These are phyloP conservation scores for Turritopsis dohrnii DNA, from an alignment of 30 jellyfish, hydroid and myxozoan genomes.

Conservation along the genomic window DNA sequence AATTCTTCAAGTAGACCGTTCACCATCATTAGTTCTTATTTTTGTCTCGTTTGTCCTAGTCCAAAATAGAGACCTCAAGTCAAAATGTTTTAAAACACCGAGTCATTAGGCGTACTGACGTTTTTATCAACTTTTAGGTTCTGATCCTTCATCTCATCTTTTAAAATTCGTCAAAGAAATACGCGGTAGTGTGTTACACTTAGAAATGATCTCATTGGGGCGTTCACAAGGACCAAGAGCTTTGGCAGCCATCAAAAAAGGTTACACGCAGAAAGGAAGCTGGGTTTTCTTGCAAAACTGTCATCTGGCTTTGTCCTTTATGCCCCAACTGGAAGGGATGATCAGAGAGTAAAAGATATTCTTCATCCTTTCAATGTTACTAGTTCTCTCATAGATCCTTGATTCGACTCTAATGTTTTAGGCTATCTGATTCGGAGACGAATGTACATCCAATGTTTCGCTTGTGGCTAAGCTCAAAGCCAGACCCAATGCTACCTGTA, in stretches of 20 bases:
- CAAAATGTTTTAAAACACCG: too few relatives aligned
- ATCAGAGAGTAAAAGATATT: slow-evolving; percentile 42
- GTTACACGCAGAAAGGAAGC: slow-evolving; percentile 57
- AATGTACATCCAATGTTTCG: slow-evolving; percentile 73
- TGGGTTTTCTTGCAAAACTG: slow-evolving; percentile 88
- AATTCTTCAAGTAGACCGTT: too few relatives aligned
- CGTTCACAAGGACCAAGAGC: slow-evolving; percentile 81
- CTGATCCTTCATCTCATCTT: slow-evolving; percentile 70
- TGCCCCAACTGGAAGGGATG: slow-evolving; percentile 57
- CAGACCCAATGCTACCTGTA: slow-evolving; percentile 52
- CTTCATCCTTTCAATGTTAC: not conserved
- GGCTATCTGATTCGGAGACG: slow-evolving; percentile 52
- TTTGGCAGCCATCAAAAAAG: slow-evolving; percentile 46
- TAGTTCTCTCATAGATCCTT: not conserved
- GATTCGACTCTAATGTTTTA: slow-evolving; percentile 1
- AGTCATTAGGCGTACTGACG: not conserved
- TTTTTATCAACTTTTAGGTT: not conserved
- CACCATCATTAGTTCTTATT: too few relatives aligned
- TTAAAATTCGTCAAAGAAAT: slow-evolving; percentile 72
- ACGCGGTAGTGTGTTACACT: slow-evolving; percentile 59
- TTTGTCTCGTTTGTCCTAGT: too few relatives aligned
- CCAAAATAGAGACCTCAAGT: too few relatives aligned
- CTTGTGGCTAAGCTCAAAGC: slow-evolving; percentile 77
- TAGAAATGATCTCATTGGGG: slow-evolving; percentile 71
- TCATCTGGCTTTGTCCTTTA: slow-evolving; percentile 76